Base-by-base conservation (phyloP, 2,797 vertebrate genomes). In the Echiichthys vipera region DNA sequence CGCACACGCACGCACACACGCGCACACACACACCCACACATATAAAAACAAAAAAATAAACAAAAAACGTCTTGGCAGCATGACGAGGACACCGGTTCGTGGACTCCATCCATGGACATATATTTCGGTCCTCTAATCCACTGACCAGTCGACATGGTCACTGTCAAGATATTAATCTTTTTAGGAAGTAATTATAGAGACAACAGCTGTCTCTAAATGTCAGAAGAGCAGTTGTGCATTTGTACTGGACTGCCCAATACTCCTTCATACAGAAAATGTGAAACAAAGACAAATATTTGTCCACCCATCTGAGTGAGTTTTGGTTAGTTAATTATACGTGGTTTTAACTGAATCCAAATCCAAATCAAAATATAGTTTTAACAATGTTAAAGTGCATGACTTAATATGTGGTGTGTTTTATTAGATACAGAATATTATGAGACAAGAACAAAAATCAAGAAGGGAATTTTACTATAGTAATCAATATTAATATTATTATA, bases 171-270 rank as follows among this genome's bases (percentile, higher is more conserved):
- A 49, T 61, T 83, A 87, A 93, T 93, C 86, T 85, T 74, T 73
- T 81, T 77, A 91, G 90, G 91, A 93, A 83, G 92, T 80, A 80
- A 91, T 92, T 92, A 89, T 47, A 78, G 22, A 88, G 88, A 89
- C 87, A 89, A 74, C 85, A 84, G 80, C 87, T 85, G 84, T 74
- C 74, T 79, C 77, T 83, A 65, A 73, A 50, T 83, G 80, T 88
- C 76, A 53, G 43, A 43, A 12, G 37, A 27, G 47, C 68, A 63
- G 70, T 49, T 74, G 67, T 49, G 15, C 29, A 46, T 51, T 50
- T 50, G 20, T 46, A 56, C 47, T 24, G 43, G 43, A 50, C 36
- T 27, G 39, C 46, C 12, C 39, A 46, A 61, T 24, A 46, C 20
- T 9, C n/a, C 57, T 39, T 71, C 17, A 72, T 24, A 27, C 63